Conservation (phyloP, 2,113 vertebrate genomes). For the Sinocyclocheilus anophthalmus region DNA sequence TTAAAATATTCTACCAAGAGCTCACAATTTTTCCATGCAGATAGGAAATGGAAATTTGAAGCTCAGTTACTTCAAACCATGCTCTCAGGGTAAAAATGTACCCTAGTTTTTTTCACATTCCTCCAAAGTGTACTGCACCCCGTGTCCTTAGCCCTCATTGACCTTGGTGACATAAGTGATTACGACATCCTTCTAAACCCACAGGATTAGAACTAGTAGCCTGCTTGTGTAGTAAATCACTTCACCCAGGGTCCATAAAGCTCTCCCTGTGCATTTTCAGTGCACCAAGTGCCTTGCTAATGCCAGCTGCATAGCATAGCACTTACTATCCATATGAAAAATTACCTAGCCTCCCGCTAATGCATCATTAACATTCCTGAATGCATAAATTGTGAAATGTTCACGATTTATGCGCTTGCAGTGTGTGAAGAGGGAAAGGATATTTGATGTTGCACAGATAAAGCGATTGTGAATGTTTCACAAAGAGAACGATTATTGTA, state of each 20-base stretch:
- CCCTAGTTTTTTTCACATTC: constrained; percentile 13
- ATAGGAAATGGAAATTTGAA: background rate
- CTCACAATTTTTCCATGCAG: background rate
- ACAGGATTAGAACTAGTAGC: constrained; percentile 41
- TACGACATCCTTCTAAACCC: constrained; percentile 40
- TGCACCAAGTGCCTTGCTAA: constrained; percentile 51
- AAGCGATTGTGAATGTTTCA: background rate
- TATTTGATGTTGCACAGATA: constrained; percentile 23
- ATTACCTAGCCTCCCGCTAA: constrained; percentile 58
- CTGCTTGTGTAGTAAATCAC: constrained; percentile 46
- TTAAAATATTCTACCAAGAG: background rate
- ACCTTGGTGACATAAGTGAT: constrained; percentile 45
- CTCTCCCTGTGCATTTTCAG: constrained; percentile 44
- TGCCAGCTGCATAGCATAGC: constrained; percentile 70
- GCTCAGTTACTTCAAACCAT: background rate
- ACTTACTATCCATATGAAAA: constrained; percentile 77
- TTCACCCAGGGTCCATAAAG: constrained; percentile 51
- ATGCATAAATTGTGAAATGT: constrained; percentile 48
- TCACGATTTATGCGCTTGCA: background rate
- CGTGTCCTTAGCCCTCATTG: constrained; percentile 46
- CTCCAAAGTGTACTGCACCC: constrained; percentile 38
- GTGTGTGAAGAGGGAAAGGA: background rate
- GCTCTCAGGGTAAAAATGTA: constrained; percentile 2
- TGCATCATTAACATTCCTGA: constrained; percentile 73
- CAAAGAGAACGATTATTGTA: background rate